Evolutionary conservation across 1,140 invertebrate genomes (phyloP).

Genomic region (Oryctes rhinoceros): DNA sequence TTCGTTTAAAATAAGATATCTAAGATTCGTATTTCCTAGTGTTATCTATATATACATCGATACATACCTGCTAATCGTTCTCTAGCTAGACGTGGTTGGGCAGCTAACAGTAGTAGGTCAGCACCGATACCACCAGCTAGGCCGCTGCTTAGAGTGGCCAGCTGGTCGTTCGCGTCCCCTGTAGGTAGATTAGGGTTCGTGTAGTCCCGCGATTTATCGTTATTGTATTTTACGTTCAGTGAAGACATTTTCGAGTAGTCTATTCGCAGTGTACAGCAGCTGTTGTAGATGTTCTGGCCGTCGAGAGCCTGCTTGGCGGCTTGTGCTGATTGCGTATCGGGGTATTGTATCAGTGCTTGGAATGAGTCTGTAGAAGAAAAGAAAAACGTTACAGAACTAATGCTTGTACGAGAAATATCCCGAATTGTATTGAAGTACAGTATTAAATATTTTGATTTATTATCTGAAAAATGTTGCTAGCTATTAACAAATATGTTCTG

Average conservation of each 20-base stretch:
- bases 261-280: constrained; percentile 98
- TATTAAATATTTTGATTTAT: too few relatives aligned
- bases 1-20: too few relatives aligned
- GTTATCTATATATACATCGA: not conserved
- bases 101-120: constrained; percentile 64
- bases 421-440: not conserved
- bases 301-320: constrained; percentile 96
- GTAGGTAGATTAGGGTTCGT: constrained; percentile 97
- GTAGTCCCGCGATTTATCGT: constrained; percentile 99
- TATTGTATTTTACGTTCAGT: constrained; percentile 99
- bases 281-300: constrained; percentile 99
- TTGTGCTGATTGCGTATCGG: constrained; percentile 94
- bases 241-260: constrained; percentile 98
- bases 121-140: constrained; percentile 66
- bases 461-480: too few relatives aligned
- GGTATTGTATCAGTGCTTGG: constrained; percentile 98
- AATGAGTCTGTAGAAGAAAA: constrained; percentile 85
- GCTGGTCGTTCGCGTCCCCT: constrained; percentile 75
- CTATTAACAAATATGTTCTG: too few relatives aligned
- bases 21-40: too few relatives aligned
- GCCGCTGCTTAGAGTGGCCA: constrained; percentile 67
- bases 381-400: constrained; percentile 37
- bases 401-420: not conserved
- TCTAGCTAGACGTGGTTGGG: constrained; percentile 59
- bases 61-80: constrained; percentile 60